Evolutionary conservation across 1,140 invertebrate genomes (phyloP), one percentile per base, ranked within the genome.

Genomic region (Sipha flava): DNA sequence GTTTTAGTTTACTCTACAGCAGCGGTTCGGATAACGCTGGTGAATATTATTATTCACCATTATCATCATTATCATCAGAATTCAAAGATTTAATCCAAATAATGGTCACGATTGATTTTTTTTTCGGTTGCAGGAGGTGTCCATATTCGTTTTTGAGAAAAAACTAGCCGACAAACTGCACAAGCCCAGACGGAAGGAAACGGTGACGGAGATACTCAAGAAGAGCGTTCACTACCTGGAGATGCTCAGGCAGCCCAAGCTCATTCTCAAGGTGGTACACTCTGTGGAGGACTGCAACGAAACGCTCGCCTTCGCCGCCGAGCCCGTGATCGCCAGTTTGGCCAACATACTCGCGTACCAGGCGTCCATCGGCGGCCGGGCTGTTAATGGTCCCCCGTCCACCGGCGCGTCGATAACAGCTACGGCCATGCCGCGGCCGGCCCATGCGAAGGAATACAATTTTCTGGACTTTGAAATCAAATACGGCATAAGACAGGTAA

Each of bases 71-170:
- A n/a, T n/a, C n/a, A n/a, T n/a, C n/a, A n/a, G n/a, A n/a, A n/a
- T n/a, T n/a, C n/a, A n/a, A n/a, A n/a, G n/a, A n/a, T n/a, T n/a
- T n/a, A n/a, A n/a, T n/a, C n/a, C n/a, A n/a, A n/a, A n/a, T n/a
- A n/a, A n/a, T n/a, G n/a, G n/a, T n/a, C n/a, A n/a, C n/a, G n/a
- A n/a, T n/a, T n/a, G n/a, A n/a, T n/a, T n/a, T n/a, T 16, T 0
- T 0, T 31, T 10, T 62, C 85, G 84, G 83, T 90, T 88, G 6
- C 88, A 98, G 96, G 95, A 97, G 86, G 95, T 93, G 66, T 97
- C 96, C 0, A 92, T 98, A 80, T 98, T 98, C 87, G 88, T 98
- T 40, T 98, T 98, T 85, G 96, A 98, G 85, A 98, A 98, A 85
- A 91, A 93, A 81, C 90, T 92, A 21, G 95, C 95, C 0, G 96